Evolutionary conservation across 2,113 vertebrate genomes (phyloP).

Genomic region (Fulmarus glacialis): DNA sequence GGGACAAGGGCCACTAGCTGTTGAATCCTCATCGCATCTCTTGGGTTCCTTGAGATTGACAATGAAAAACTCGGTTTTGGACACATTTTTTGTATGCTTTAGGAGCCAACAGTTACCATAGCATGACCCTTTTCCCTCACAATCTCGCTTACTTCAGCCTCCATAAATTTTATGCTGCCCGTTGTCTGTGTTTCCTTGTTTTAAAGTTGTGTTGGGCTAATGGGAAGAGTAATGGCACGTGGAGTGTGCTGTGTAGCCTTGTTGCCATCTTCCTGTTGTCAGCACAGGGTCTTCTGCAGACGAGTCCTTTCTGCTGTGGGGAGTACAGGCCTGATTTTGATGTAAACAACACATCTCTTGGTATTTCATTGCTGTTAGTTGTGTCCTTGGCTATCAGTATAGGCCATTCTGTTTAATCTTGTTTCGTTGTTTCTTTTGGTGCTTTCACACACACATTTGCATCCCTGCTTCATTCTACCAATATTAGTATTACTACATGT

Average conservation of each 20-base stretch:
- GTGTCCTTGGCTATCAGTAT: neutral
- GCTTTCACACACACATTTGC: neutral
- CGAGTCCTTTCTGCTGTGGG: neutral
- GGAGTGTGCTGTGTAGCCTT: neutral
- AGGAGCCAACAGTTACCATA: neutral
- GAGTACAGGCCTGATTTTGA: neutral
- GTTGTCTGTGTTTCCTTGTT: neutral
- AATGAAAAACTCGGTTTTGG: neutral
- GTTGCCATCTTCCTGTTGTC: neutral
- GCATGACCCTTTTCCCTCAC: neutral
- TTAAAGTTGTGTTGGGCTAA: neutral
- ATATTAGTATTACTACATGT: neutral
- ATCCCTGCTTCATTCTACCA: neutral
- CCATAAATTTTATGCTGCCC: neutral
- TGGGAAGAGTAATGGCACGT: accelerated
- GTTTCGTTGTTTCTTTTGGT: accelerated
- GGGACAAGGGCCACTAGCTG: neutral
- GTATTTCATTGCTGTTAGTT: neutral
- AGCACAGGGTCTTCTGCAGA: neutral
- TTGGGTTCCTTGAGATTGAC: neutral
- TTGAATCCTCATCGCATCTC: neutral
- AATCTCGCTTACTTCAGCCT: neutral
- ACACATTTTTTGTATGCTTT: neutral
- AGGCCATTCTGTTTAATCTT: neutral
- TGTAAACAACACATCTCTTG: neutral